These are phyloP conservation scores for Hirtodrosophila cameraria DNA, from an alignment of 2,888 invertebrate species.

Conservation along the genomic window DNA sequence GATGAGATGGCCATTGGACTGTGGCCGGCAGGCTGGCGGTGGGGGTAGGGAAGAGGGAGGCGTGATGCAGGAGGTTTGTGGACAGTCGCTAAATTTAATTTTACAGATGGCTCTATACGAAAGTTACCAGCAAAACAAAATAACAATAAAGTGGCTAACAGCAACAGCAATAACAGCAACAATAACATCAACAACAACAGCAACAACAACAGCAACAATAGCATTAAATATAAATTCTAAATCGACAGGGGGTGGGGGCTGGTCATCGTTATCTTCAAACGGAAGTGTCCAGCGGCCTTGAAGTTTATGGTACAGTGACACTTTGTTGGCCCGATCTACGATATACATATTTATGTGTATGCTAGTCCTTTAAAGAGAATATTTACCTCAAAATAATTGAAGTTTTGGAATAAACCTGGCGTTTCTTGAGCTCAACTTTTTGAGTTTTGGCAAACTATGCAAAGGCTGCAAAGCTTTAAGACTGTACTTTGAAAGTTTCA, in stretches of 20 bases:
- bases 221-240: constrained; percentile 12
- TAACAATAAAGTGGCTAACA: constrained; percentile 51
- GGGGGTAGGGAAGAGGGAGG: neutral
- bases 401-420: neutral
- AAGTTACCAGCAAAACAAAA: constrained; percentile 57
- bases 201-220: constrained; percentile 22
- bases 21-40: constrained; percentile 21
- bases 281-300: constrained; percentile 30
- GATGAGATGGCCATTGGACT: constrained; percentile 44
- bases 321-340: constrained; percentile 25
- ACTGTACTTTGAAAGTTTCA: too few species aligned
- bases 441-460: too few species aligned
- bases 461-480: neutral
- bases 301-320: constrained; percentile 10
- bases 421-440: too few species aligned
- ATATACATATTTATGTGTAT: too few species aligned
- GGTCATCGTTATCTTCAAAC: neutral
- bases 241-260: neutral
- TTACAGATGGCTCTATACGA: constrained; percentile 69
- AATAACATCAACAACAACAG: constrained; percentile 2
- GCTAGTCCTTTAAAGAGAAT: constrained; percentile 16
- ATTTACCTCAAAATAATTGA: constrained; percentile 18
- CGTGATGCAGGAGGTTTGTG: too few species aligned
- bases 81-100: constrained; percentile 58
- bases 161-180: constrained; percentile 22